Evolutionary conservation across 2,888 invertebrate species (phyloP).

Genomic region (Eilema sororculum): DNA sequence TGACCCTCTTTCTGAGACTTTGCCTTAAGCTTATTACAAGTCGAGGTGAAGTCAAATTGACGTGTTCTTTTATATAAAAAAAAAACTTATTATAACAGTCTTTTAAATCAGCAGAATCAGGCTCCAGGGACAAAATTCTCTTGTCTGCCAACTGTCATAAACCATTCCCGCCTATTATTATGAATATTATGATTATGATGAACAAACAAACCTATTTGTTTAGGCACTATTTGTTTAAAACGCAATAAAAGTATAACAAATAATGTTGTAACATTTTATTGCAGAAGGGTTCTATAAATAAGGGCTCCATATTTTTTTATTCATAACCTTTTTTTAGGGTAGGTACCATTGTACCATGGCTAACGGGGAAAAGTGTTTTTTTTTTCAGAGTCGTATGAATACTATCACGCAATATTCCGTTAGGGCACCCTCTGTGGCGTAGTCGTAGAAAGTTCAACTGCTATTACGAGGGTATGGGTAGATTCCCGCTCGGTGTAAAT

Average conservation of each 20-base stretch:
- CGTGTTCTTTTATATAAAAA: too few relatives aligned
- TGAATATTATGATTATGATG: background rate
- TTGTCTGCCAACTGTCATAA: background rate
- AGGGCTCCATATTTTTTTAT: background rate
- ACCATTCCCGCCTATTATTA: background rate
- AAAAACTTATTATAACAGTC: too few relatives aligned
- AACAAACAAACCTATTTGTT: slow-evolving; percentile 12
- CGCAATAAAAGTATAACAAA: slow-evolving; percentile 10
- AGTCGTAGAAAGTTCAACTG: too few relatives aligned
- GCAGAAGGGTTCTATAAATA: slow-evolving; percentile 5
- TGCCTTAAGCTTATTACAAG: too few relatives aligned
- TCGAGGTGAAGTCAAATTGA: too few relatives aligned
- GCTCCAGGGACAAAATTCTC: too few relatives aligned
- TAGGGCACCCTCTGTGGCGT: too few relatives aligned
- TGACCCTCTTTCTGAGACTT: too few relatives aligned
- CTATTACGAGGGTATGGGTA: too few relatives aligned
- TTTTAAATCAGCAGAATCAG: too few relatives aligned
- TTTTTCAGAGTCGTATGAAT: background rate
- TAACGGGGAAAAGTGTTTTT: background rate
- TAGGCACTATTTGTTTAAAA: slow-evolving; percentile 18
- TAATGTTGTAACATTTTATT: slow-evolving; percentile 12
- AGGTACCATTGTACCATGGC: background rate
- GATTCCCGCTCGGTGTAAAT: too few relatives aligned
- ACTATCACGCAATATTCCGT: background rate
- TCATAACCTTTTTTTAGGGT: background rate